Conservation (phyloP, 2,888 invertebrate species). For the Steromphala cineraria region DNA sequence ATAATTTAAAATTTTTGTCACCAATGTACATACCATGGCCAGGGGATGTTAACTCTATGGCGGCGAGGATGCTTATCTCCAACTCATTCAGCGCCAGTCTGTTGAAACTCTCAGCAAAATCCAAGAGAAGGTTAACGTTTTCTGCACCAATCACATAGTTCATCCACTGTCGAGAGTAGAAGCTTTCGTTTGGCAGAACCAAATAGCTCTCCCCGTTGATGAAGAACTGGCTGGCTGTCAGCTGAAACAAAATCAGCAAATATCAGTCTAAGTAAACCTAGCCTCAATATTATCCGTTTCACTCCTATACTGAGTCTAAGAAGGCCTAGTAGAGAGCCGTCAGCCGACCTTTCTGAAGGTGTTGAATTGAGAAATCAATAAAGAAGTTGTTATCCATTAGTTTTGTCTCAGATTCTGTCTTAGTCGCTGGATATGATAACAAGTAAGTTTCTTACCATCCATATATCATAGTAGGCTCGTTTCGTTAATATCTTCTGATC, state of each 20-base stretch:
- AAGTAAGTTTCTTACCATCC: conserved; percentile 59
- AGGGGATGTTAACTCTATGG: conserved; percentile 53
- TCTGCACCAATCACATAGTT: conserved; percentile 55
- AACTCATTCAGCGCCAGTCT: conserved; percentile 50
- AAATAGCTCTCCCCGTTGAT: conserved; percentile 55
- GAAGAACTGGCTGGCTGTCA: conserved; percentile 60
- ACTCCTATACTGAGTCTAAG: too few species aligned
- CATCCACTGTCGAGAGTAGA: conserved; percentile 65
- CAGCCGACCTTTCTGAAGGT: too few species aligned
- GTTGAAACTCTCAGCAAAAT: conserved; percentile 61
- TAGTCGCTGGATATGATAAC: too few species aligned
- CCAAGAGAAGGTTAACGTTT: conserved; percentile 54
- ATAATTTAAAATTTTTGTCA: too few species aligned
- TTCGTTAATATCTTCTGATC: conserved; percentile 58
- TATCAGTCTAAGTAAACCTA: too few species aligned
- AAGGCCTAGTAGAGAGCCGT: too few species aligned
- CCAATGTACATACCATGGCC: conserved; percentile 34
- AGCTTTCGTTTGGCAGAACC: conserved; percentile 45
- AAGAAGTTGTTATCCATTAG: too few species aligned
- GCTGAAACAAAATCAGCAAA: conserved; percentile 47
- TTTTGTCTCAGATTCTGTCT: too few species aligned
- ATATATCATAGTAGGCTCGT: conserved; percentile 65
- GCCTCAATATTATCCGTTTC: too few species aligned
- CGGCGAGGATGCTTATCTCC: conserved; percentile 61
- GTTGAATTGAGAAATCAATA: too few species aligned